Conservation (phyloP, 2,113 vertebrate genomes). For the Centrocercus urophasianus region DNA sequence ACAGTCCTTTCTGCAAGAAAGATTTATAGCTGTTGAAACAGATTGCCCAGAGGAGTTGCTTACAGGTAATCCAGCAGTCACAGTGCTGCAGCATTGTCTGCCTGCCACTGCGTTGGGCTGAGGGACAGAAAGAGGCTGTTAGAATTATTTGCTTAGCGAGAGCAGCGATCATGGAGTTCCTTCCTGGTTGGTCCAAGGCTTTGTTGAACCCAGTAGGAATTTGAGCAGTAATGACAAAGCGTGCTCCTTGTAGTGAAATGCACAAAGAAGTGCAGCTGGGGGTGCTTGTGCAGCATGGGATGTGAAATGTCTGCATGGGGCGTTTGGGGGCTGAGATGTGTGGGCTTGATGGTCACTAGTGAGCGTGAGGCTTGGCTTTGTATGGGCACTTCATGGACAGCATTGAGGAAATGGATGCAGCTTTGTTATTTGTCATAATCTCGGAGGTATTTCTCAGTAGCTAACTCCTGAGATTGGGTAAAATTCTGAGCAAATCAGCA, state of each 20-base stretch:
- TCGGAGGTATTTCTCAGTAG: background rate
- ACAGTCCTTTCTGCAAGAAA: slow-evolving; percentile 28
- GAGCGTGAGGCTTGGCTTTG: too few species aligned
- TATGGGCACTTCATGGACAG: background rate
- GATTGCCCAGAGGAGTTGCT: background rate
- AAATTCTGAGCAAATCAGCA: background rate
- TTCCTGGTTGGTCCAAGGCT: rapidly evolving
- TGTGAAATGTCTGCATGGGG: rapidly evolving
- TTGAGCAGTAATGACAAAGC: background rate
- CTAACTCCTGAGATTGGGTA: background rate
- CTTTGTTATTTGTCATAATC: background rate
- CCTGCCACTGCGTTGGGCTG: rapidly evolving
- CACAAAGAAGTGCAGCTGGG: background rate
- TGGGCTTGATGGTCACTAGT: too few species aligned
- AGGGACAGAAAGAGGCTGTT: background rate
- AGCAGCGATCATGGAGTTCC: rapidly evolving
- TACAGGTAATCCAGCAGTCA: background rate
- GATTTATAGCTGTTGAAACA: background rate
- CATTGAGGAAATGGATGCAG: background rate
- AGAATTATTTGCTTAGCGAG: background rate
- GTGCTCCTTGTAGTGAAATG: rapidly evolving
- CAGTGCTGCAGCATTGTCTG: background rate
- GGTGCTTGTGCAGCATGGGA: background rate
- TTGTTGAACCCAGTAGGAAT: background rate
- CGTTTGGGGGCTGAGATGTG: background rate